Percentiles rank a stretch among this genome's conserved stretches.
Conservation (phyloP, 2,888 invertebrate species). For the Branchipolynoe longqiensis region DNA sequence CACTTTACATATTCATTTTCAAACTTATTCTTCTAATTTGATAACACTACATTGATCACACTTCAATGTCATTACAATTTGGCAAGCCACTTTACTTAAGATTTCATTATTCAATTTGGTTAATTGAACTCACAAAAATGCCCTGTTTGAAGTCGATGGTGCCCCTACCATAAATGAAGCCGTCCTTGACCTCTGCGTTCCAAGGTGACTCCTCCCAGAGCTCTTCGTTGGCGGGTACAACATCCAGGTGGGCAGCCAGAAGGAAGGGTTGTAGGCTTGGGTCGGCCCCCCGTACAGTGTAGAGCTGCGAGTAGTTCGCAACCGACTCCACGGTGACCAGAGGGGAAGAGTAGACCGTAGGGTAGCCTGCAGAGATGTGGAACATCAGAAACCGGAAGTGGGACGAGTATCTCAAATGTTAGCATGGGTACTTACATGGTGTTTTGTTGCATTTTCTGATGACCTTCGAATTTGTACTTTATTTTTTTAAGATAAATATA, state of each 20-base stretch:
- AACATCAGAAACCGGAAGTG: too few relatives aligned
- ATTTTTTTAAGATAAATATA: too few relatives aligned
- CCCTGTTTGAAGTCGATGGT: slow-evolving; percentile 83
- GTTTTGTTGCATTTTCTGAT: too few relatives aligned
- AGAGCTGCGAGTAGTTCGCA: slow-evolving; percentile 82
- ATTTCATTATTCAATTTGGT: too few relatives aligned
- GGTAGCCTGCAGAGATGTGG: too few relatives aligned
- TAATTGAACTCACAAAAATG: slow-evolving; percentile 82
- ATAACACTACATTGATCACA: too few relatives aligned
- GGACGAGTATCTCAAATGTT: too few relatives aligned
- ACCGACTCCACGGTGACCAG: slow-evolving; percentile 74
- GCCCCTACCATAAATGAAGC: slow-evolving; percentile 83
- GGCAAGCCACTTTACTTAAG: too few relatives aligned
- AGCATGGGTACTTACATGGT: too few relatives aligned
- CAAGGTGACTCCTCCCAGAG: slow-evolving; percentile 82
- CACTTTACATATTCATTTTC: too few relatives aligned
- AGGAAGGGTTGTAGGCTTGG: slow-evolving; percentile 81
- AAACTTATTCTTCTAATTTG: background rate
- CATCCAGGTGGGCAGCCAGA: slow-evolving; percentile 83
- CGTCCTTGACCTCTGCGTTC: slow-evolving; percentile 81
- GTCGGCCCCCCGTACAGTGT: slow-evolving; percentile 81
- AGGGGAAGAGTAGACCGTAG: slow-evolving; percentile 23
- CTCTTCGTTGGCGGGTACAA: slow-evolving; percentile 80
- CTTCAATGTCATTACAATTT: too few relatives aligned
- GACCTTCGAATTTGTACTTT: too few relatives aligned